Evolutionary conservation across 1,140 invertebrate species (phyloP).

Genomic region (Drosophila punjabiensis): DNA sequence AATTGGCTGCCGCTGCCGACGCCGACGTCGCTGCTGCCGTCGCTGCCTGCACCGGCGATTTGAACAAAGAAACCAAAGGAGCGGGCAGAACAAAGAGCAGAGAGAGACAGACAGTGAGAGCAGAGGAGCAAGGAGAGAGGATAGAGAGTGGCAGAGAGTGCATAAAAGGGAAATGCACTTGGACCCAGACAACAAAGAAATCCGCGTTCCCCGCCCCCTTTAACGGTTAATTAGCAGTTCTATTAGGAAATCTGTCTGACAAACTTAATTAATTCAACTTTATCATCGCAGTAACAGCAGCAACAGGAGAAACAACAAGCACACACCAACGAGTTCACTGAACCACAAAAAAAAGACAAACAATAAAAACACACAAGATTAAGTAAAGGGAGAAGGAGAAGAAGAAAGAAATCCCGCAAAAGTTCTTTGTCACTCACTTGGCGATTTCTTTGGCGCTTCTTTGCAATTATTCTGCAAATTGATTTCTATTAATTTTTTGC

Average conservation of each 20-base stretch:
- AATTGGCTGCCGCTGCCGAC: conserved; percentile 33
- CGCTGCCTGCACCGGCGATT: conserved; percentile 47
- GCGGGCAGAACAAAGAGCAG: conserved; percentile 39
- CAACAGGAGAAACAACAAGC: conserved; percentile 4
- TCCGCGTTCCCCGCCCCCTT: conserved; percentile 11
- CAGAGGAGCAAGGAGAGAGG: conserved; percentile 24
- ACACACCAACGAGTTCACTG: conserved; percentile 41
- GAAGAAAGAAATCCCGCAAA: conserved; percentile 14
- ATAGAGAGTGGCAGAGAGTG: conserved; percentile 10
- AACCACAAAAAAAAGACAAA: conserved; percentile 40
- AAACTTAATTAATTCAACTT: conserved; percentile 37
- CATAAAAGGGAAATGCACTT: conserved; percentile 68
- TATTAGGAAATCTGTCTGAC: conserved; percentile 45
- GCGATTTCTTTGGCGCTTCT: conserved; percentile 11
- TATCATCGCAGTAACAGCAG: conserved; percentile 6
- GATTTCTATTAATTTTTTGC: conserved; percentile 37
- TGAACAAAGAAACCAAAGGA: conserved; percentile 69
- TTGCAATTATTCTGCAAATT: conserved; percentile 37
- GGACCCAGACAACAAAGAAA: conserved; percentile 71
- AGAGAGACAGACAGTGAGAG: background rate
- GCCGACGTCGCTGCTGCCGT: conserved; percentile 38
- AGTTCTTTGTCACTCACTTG: conserved; percentile 41
- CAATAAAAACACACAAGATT: conserved; percentile 18
- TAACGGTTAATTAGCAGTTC: conserved; percentile 43
- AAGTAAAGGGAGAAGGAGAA: conserved; percentile 25